Base-by-base conservation (phyloP, 2,888 invertebrate genomes). In the Tineola bisselliella region DNA sequence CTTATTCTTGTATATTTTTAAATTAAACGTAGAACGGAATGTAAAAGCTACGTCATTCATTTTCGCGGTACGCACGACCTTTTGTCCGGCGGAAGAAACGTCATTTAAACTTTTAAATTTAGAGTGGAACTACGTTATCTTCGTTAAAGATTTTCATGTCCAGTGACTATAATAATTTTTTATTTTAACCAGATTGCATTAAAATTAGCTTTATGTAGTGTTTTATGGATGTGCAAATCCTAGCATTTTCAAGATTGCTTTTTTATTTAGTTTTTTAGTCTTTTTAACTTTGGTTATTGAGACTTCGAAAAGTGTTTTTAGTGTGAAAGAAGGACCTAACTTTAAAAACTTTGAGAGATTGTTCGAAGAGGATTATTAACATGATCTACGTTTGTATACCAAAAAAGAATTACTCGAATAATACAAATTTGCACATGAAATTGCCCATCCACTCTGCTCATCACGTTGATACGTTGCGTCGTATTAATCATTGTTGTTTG, bases 301-400 rank as follows among this genome's bases (percentile, higher is more conserved):
- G 81, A 73, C 81, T 77, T 63, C 68, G 68, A 43, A 19, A 25
- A 18, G 25, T 19, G 18, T 6, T 6, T 54, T 54, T 52, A 17
- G 3, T 48, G 18, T 54, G 13, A 54, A 54, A 44, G 12, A 31
- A 60, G n/a, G 44, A 48, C 12, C 11, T 44, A 48, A 48, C 15
- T 15, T 15, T 15, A 38, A 6, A 38, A 12, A 38, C 38, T 38
- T 38, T 12, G 38, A 48, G 48, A 17, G 13, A n/a, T 48, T 48
- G 48, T 48, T 3, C 48, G 13, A 19, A 54, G 61, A 61, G 61
- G 62, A 48, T 61, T 64, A 19, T 67, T 80, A 83, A 72, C 76
- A 84, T 84, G 84, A 80, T 73, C 81, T 73, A 70, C 76, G 76
- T 68, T 66, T 73, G 73, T 65, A 68, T 64, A 63, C 70, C 73